phyloP scores from a whole-genome alignment of 2,797 vertebrate genomes.

The Muscicapa striata region DNA sequence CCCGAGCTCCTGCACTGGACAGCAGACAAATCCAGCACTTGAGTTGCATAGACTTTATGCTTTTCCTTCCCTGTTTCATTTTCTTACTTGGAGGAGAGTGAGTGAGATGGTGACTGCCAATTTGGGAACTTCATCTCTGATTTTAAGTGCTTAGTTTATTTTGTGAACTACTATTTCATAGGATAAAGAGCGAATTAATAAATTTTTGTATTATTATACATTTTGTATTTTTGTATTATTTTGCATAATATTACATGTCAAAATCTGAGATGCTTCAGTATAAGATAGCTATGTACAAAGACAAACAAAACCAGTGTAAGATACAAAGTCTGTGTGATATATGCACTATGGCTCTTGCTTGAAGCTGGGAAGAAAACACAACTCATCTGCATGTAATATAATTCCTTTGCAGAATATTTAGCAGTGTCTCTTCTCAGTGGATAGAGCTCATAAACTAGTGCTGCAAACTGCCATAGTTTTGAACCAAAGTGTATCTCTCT shows the following conservation, averaged over 20 bases:
- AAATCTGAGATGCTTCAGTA: not conserved
- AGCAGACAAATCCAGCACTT: not conserved
- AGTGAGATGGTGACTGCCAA: not conserved
- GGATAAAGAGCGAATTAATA: not conserved
- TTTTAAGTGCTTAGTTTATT: not conserved
- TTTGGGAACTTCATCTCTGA: not conserved
- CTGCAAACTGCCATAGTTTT: not conserved
- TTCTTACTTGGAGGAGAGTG: not conserved
- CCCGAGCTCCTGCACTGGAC: too few species aligned
- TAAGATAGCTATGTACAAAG: not conserved
- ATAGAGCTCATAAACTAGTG: not conserved
- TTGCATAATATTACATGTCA: not conserved
- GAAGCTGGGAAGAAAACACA: not conserved
- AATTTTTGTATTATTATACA: not conserved
- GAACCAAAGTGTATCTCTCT: not conserved
- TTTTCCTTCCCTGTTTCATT: not conserved
- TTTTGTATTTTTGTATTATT: not conserved
- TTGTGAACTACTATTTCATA: not conserved
- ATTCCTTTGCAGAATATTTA: not conserved
- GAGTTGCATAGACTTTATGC: fast-evolving
- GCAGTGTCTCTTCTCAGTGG: not conserved
- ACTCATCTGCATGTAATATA: too few species aligned
- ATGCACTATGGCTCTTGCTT: not conserved
- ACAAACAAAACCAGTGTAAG: not conserved
- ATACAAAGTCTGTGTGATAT: not conserved